Base-by-base conservation (phyloP, 53 echinoderm and acorn worm genomes). In the Stichopus horrens region DNA sequence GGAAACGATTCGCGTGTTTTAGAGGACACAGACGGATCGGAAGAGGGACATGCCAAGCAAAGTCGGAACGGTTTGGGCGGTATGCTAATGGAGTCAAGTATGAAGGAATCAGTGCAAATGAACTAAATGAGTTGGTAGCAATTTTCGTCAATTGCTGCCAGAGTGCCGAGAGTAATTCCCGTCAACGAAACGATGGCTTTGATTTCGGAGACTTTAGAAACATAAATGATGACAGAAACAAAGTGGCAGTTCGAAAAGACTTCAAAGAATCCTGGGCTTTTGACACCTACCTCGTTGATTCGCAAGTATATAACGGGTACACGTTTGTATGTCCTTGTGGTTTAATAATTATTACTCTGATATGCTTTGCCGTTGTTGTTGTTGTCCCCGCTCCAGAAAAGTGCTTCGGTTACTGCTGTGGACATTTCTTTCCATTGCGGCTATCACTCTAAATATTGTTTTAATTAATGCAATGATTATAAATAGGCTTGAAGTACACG, bases 211-310 rank as follows among this genome's bases (percentile, higher is more conserved):
- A 1, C n/a, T 75, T 75, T 21, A 18, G 8, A 13, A 18, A 75
- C n/a, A 20, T 75, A n/a, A n/a, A n/a, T 23, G 37, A 75, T 23
- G 8, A 8, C 8, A 8, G 9, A 11, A 19, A 23, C n/a, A 19
- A 75, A 13, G 37, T 9, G 21, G 8, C 21, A 21, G 23, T 90
- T 65, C 59, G 90, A 54, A 77, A 58, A 11, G 86, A 90, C 52
- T 90, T 90, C 73, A 52, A 55, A 21, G 96, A 96, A 75, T 93
- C 92, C 0, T 96, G 96, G 96, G 87, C 93, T 66, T 94, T 96
- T 88, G 91, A 92, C 22, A 73, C 92, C 7, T 74, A 90, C 5
- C 60, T 10, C 60, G 60, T 59, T 13, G 60, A 59, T 0, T 59
- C 60, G 60, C 13, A 59, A 59, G 60, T 59, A 8, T 3, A 13